These are phyloP conservation scores for Drosophila melanogaster DNA, from an alignment of 1,140 invertebrate genomes.

Conservation along the genomic window DNA sequence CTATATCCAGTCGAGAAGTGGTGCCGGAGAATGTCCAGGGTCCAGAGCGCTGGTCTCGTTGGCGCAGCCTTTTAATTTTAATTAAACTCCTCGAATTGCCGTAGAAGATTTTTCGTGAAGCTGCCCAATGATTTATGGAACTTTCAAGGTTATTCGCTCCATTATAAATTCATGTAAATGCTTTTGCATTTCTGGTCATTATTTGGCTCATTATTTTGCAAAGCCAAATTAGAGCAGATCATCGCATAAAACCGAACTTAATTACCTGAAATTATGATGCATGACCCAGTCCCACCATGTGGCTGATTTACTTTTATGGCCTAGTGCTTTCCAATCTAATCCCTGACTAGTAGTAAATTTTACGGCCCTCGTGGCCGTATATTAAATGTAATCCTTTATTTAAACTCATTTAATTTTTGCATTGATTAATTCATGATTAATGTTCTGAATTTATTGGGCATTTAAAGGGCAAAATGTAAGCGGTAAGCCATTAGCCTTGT, in stretches of 20 bases:
- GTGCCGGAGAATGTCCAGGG: not conserved
- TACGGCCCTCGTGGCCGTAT: slow-evolving; percentile 1
- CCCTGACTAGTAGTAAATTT: slow-evolving; percentile 32
- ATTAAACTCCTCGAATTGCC: slow-evolving; percentile 50
- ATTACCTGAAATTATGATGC: slow-evolving; percentile 43
- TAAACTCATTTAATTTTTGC: slow-evolving; percentile 2
- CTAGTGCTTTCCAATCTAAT: slow-evolving; percentile 25
- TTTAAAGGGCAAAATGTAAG: not conserved
- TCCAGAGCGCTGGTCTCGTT: slow-evolving; percentile 11
- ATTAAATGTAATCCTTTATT: slow-evolving; percentile 4
- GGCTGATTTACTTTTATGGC: slow-evolving; percentile 34
- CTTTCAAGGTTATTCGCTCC: slow-evolving; percentile 42
- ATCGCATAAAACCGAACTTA: slow-evolving; percentile 34
- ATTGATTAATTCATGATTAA: slow-evolving; percentile 1
- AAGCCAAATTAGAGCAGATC: slow-evolving; percentile 37
- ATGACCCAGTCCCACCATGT: slow-evolving; percentile 1
- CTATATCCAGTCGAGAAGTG: slow-evolving; percentile 41
- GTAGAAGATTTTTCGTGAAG: slow-evolving; percentile 37
- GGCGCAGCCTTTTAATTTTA: slow-evolving; percentile 48
- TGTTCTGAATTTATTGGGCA: not conserved
- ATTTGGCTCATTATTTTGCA: slow-evolving; percentile 37
- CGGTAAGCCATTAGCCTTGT: fast-evolving
- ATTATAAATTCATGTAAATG: slow-evolving; percentile 43
- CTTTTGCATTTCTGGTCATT: slow-evolving; percentile 36
- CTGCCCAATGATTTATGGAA: slow-evolving; percentile 44